Base-by-base conservation (phyloP, 2,797 vertebrate genomes). In the Florisuga fusca region DNA sequence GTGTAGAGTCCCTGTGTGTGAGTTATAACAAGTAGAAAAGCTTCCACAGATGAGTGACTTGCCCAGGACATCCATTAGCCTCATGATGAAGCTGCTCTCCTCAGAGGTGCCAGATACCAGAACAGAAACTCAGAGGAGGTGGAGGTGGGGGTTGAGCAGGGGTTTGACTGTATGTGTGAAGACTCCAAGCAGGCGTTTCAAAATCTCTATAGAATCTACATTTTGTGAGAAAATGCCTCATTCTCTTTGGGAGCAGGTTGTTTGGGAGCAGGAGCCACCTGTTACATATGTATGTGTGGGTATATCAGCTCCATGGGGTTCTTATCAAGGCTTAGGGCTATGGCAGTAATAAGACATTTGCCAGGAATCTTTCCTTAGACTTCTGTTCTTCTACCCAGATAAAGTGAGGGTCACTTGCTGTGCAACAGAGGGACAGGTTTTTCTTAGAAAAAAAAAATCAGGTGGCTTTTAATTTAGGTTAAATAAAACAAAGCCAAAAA, bases 181-280 rank as follows among this genome's bases (percentile, higher is more conserved):
- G 38, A 33, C 1, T 19, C 62, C 1, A 16, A 87, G 27, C 22
- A 84, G 31, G 25, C 58, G 38, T 76, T 76, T 79, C 31, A 72
- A 79, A 80, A 64, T 74, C 61, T 74, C 69, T 43, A 50, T 11
- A 59, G 26, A 25, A 54, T 29, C 53, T 58, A 51, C 51, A 68
- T 43, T 45, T 20, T 77, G 61, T 43, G 31, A 82, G 68, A 74
- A 93, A 87, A 75, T 18, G 25, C 45, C 46, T 87, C 41, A 20
- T 45, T 80, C 34, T 83, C 26, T 92, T 54, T 45, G 43, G n/a
- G 36, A 91, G 87, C 95, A 96, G 91, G 87, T 91, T 96, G 63
- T 45, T 26, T 76, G 73, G 57, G 54, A 89, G 53, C 75, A 66
- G 57, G 45, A 34, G n/a, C 88, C 72, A 94, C 93, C 95, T 96